Percentiles rank a stretch among this genome's conserved stretches.
These are phyloP conservation scores for Netelia virgata DNA, from an alignment of 2,888 invertebrate species.

Conservation along the genomic window DNA sequence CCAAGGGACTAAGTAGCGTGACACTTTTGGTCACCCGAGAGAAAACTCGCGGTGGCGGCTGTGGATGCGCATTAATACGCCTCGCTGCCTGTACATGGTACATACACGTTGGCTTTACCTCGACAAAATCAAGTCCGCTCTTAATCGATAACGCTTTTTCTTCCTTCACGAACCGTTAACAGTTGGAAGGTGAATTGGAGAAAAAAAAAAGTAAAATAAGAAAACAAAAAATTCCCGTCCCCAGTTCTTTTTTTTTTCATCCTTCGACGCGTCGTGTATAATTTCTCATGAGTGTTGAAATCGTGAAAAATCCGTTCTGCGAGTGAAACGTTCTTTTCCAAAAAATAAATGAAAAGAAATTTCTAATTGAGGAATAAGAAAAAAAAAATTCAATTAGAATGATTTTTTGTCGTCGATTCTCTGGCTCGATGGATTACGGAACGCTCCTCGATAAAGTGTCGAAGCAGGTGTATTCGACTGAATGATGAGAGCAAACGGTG, in stretches of 20 bases:
- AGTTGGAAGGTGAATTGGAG: not conserved
- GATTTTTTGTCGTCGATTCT: too few relatives aligned
- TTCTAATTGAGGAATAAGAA: not conserved
- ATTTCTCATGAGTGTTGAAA: not conserved
- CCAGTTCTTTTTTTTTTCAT: not conserved
- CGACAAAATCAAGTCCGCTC: not conserved
- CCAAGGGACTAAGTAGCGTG: constrained; percentile 63
- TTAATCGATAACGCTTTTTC: constrained; percentile 3
- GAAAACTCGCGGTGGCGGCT: constrained; percentile 45
- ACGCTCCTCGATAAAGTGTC: constrained; percentile 38
- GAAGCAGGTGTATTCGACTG: constrained; percentile 51
- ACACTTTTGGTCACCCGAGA: constrained; percentile 51
- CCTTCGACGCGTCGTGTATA: not conserved
- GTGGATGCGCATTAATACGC: constrained; percentile 57
- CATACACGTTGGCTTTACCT: not conserved
- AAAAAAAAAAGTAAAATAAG: too few relatives aligned
- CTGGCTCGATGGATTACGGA: not conserved
- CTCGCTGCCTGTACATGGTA: constrained; percentile 8
- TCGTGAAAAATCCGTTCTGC: too few relatives aligned
- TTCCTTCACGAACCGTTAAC: not conserved
- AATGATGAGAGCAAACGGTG: constrained; percentile 38
- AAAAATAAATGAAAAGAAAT: not conserved
- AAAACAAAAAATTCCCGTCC: not conserved
- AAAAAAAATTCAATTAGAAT: not conserved
- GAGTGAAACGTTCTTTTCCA: too few relatives aligned